These are phyloP conservation scores for Epizoanthus stellaris DNA, from an alignment of 92 coral and sea anemone genomes.

Conservation along the genomic window DNA sequence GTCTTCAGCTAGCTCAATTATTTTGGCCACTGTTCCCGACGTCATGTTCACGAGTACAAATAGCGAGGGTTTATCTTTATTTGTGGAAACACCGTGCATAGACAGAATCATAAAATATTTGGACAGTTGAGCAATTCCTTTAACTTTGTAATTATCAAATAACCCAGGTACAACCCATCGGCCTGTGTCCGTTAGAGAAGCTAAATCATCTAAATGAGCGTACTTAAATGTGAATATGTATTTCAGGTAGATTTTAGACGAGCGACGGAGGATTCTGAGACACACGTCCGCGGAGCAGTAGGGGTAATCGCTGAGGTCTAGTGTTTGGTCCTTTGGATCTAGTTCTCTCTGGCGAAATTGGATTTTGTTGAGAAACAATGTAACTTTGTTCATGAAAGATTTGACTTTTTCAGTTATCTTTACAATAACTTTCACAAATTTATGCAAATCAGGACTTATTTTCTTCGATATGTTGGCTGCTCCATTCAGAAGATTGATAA, in stretches of 20 bases:
- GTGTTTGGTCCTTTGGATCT: slow-evolving; percentile 70
- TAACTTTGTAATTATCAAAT: slow-evolving; percentile 91
- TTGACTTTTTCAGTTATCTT: slow-evolving; percentile 72
- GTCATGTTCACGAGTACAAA: slow-evolving; percentile 80
- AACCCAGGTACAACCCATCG: slow-evolving; percentile 95
- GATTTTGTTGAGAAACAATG: slow-evolving; percentile 75
- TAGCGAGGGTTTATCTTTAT: slow-evolving; percentile 81
- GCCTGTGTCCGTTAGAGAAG: slow-evolving; percentile 81
- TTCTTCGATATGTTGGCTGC: slow-evolving; percentile 82
- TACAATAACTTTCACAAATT: slow-evolving; percentile 64
- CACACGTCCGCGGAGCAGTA: slow-evolving; percentile 91
- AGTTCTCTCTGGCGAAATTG: slow-evolving; percentile 94
- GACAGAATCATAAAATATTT: slow-evolving; percentile 72
- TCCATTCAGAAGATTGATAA: slow-evolving; percentile 78
- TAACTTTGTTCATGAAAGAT: slow-evolving; percentile 74
- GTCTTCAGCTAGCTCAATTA: slow-evolving; percentile 75
- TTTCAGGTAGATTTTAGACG: slow-evolving; percentile 78
- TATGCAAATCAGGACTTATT: slow-evolving; percentile 75
- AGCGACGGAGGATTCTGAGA: slow-evolving; percentile 76
- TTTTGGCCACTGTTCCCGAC: slow-evolving; percentile 68
- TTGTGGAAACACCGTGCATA: slow-evolving; percentile 91
- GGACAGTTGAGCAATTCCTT: slow-evolving; percentile 79
- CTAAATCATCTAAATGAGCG: slow-evolving; percentile 94
- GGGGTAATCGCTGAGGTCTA: slow-evolving; percentile 74
- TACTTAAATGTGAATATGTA: slow-evolving; percentile 89